These are phyloP conservation scores for Psilopsiagon aymara DNA, from an alignment of 2,113 vertebrate genomes.

Conservation along the genomic window DNA sequence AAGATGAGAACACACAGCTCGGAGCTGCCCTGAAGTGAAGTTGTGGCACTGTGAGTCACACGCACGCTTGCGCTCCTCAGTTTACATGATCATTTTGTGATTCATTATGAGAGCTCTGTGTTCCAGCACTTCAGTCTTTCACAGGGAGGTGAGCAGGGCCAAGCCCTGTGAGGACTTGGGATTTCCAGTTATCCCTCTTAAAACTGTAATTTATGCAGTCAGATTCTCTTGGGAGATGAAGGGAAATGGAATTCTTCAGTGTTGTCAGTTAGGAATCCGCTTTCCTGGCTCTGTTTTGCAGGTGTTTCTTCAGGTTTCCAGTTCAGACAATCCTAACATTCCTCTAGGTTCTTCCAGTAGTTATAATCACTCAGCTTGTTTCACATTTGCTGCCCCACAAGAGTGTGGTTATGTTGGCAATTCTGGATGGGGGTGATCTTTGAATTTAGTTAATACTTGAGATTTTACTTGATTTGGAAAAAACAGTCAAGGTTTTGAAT, in stretches of 20 bases:
- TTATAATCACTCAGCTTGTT: neutral
- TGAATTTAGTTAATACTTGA: neutral
- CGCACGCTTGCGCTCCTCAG: neutral
- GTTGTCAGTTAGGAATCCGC: neutral
- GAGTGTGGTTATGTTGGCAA: neutral
- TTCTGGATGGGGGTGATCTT: neutral
- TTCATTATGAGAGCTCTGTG: neutral
- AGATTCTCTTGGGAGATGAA: neutral
- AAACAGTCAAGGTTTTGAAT: neutral
- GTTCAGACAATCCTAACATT: neutral
- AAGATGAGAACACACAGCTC: neutral
- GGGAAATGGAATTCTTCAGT: neutral
- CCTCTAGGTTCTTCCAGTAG: neutral
- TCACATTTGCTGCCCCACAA: neutral
- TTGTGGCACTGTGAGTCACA: neutral
- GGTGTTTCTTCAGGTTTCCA: neutral
- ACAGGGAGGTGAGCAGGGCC: neutral
- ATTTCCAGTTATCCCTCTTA: neutral
- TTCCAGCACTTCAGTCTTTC: neutral
- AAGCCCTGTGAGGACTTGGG: neutral
- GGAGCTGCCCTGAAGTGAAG: neutral
- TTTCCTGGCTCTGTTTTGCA: neutral
- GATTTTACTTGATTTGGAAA: neutral
- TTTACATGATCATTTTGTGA: neutral
- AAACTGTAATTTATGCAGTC: neutral